A percentile compares a stretch with the other conserved stretches of the same genome.
Evolutionary conservation across 2,797 vertebrate species (phyloP).

Genomic region (Pangasius djambal): DNA sequence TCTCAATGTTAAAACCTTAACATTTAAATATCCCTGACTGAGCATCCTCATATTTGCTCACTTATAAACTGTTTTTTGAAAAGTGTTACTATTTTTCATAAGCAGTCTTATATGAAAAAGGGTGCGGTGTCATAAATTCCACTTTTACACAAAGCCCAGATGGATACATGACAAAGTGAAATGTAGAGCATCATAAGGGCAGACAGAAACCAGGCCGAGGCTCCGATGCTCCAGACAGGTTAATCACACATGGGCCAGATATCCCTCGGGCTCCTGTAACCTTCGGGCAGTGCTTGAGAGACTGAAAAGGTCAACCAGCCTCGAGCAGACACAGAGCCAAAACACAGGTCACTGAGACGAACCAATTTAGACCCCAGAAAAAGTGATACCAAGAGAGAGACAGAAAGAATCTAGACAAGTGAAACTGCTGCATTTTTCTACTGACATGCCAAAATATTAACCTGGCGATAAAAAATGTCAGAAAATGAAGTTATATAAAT

Average conservation of each 20-base stretch:
- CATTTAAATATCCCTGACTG: background rate
- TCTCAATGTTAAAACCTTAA: background rate
- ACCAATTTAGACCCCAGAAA: conserved; percentile 10
- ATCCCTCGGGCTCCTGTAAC: conserved; percentile 21
- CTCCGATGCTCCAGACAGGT: conserved; percentile 37
- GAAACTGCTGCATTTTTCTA: background rate
- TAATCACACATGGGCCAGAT: conserved; percentile 19
- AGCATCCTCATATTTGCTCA: background rate
- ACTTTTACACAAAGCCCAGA: background rate
- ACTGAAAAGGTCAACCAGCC: conserved; percentile 57
- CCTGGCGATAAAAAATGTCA: background rate
- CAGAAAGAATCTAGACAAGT: background rate
- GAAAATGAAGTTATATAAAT: background rate
- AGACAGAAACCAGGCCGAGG: conserved; percentile 23
- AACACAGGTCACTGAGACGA: conserved; percentile 38
- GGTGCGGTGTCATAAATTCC: background rate
- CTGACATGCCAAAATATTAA: background rate
- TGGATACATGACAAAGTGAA: conserved; percentile 5
- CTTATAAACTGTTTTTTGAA: background rate
- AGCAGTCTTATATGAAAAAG: background rate
- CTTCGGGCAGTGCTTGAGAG: background rate
- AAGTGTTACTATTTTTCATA: background rate
- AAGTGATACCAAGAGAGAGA: background rate
- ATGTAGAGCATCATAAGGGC: conserved; percentile 14
- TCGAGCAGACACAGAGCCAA: conserved; percentile 13